phyloP scores from a whole-genome alignment of 2,113 vertebrate genomes.

The Rhegmatorhina hoffmannsi region DNA sequence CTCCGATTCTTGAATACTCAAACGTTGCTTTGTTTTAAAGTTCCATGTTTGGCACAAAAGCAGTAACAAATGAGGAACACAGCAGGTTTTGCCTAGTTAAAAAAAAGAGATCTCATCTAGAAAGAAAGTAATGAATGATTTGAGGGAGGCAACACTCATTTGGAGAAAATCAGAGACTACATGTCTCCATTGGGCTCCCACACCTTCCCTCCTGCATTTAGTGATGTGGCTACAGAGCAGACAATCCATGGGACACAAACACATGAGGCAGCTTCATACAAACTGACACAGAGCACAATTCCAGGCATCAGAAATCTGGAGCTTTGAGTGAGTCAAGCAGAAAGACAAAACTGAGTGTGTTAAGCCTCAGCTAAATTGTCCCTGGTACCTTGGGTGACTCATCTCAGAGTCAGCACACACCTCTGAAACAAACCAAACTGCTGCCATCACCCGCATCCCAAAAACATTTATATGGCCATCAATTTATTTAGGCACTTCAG shows the following conservation, averaged over 20 bases:
- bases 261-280: background rate
- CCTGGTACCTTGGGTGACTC: background rate
- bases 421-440: background rate
- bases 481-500: background rate
- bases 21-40: conserved; percentile 24
- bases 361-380: background rate
- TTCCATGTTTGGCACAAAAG: conserved; percentile 1
- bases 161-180: background rate
- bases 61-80: background rate
- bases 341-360: background rate
- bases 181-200: background rate
- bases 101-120: background rate
- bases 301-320: background rate
- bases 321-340: background rate
- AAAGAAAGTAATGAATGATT: background rate
- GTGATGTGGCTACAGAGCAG: background rate
- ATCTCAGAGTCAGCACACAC: background rate
- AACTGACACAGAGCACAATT: background rate
- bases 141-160: background rate
- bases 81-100: background rate
- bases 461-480: background rate
- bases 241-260: rapidly evolving
- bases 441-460: background rate
- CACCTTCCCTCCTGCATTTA: background rate
- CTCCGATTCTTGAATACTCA: background rate